Base-by-base conservation (phyloP, 2,888 invertebrate genomes). In the Loripinus fragilis region DNA sequence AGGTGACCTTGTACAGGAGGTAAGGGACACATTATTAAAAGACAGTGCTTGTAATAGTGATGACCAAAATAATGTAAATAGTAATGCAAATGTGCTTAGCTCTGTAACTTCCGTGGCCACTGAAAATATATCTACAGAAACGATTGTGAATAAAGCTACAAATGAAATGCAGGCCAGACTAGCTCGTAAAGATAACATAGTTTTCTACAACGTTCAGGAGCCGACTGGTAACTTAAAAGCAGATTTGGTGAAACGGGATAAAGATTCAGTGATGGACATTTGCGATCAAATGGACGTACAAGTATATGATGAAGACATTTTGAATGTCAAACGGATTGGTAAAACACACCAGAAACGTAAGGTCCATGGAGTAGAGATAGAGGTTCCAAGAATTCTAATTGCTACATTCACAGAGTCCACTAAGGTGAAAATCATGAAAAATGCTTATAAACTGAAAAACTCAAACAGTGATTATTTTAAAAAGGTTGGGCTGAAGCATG, bases 91-190 rank as follows among this genome's bases (percentile, higher is more conserved):
- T 15, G 50, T 15, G n/a, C 50, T 15, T 23, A n/a, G 50, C n/a
- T n/a, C n/a, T 7, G 15, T 20, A 50, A 12, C 23, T 15, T 50
- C 50, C 7, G 50, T 15, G 20, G n/a, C 10, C 20, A 50, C 10
- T 50, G 50, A 50, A 50, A 50, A 50, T 12, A n/a, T 50, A 20
- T 50, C 50, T 15, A 50, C 50, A 50, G n/a, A n/a, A n/a, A n/a
- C n/a, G n/a, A n/a, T n/a, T n/a, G n/a, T n/a, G n/a, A n/a, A n/a
- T n/a, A n/a, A 50, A 50, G 50, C 50, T 7, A 23, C 50, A 5
- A 50, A 7, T 12, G 50, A 50, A 50, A 50, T 50, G 50, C 50
- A 50, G 20, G 50, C 50, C 50, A 50, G 50, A 20, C 23, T 50
- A 23, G 50, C 50, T 5, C 50, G 50, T 15, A 50, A 50, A 12